Conservation (phyloP, 2,797 vertebrate genomes). For the Lycodopsis pacificus region DNA sequence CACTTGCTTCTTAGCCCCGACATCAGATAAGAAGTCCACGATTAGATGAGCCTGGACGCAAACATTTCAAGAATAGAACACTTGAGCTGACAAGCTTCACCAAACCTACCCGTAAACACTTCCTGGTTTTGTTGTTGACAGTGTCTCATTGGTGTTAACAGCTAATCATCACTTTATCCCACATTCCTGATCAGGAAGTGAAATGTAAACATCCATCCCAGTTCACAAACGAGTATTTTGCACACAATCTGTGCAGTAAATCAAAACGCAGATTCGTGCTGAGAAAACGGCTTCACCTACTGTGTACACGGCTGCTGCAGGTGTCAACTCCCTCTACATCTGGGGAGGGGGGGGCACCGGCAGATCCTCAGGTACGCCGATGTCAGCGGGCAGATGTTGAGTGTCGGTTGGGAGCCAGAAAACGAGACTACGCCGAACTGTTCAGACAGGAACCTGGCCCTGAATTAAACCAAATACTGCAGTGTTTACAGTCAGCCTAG, state of each 20-base stretch:
- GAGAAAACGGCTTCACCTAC: conserved; percentile 55
- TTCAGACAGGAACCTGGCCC: conserved; percentile 34
- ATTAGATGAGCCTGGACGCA: conserved; percentile 52
- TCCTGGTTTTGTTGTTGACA: conserved; percentile 19
- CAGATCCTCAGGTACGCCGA: conserved; percentile 69
- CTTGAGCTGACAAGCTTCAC: conserved; percentile 41
- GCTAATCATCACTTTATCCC: background rate
- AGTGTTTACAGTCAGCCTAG: background rate
- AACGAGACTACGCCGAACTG: conserved; percentile 41
- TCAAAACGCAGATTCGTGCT: background rate
- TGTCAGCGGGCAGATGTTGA: conserved; percentile 54
- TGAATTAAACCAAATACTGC: conserved; percentile 19
- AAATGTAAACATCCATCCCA: conserved; percentile 3
- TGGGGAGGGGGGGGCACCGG: conserved; percentile 60
- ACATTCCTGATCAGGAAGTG: background rate
- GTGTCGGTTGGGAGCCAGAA: conserved; percentile 31
- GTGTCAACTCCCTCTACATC: conserved; percentile 82
- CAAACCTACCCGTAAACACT: conserved; percentile 36
- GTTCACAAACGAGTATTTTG: conserved; percentile 6
- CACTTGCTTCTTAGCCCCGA: conserved; percentile 12
- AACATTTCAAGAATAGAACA: conserved; percentile 31
- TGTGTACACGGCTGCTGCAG: conserved; percentile 76
- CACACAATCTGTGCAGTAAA: background rate
- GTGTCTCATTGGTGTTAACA: conserved; percentile 21
- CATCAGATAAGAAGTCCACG: conserved; percentile 55